Percentiles rank a stretch among this genome's conserved stretches.
Conservation (phyloP, 2,888 invertebrate species). For the Heliconius ethilla region DNA sequence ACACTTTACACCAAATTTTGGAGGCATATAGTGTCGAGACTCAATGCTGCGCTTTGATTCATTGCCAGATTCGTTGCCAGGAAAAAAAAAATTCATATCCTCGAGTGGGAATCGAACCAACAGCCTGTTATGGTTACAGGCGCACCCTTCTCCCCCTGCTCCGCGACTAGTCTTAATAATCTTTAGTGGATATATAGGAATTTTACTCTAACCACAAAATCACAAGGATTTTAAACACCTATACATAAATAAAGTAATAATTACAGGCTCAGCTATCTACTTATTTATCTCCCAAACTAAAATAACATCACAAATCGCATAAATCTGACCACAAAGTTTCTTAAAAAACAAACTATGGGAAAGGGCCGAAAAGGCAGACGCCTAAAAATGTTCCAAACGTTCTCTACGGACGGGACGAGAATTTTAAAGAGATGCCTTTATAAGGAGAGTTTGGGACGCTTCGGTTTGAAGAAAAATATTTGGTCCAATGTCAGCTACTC, state of each 20-base stretch:
- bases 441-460: conserved; percentile 55
- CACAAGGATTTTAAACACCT: not conserved
- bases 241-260: conserved; percentile 18
- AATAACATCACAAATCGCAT: conserved; percentile 41
- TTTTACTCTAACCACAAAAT: not conserved
- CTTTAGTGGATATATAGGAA: not conserved
- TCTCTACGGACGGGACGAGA: conserved; percentile 67
- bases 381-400: conserved; percentile 75
- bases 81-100: too few species aligned
- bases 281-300: conserved; percentile 7
- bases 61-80: too few species aligned
- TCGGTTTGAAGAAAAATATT: conserved; percentile 26
- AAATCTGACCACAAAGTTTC: conserved; percentile 46
- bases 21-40: too few species aligned
- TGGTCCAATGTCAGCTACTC: conserved; percentile 19
- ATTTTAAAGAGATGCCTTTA: conserved; percentile 75
- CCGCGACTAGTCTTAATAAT: not conserved
- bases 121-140: too few species aligned
- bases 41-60: too few species aligned
- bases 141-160: too few species aligned
- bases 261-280: not conserved
- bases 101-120: too few species aligned
- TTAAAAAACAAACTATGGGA: conserved; percentile 66
- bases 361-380: conserved; percentile 64
- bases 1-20: too few species aligned